Conservation (phyloP, 2,888 invertebrate genomes). For the Tachina grossa region DNA sequence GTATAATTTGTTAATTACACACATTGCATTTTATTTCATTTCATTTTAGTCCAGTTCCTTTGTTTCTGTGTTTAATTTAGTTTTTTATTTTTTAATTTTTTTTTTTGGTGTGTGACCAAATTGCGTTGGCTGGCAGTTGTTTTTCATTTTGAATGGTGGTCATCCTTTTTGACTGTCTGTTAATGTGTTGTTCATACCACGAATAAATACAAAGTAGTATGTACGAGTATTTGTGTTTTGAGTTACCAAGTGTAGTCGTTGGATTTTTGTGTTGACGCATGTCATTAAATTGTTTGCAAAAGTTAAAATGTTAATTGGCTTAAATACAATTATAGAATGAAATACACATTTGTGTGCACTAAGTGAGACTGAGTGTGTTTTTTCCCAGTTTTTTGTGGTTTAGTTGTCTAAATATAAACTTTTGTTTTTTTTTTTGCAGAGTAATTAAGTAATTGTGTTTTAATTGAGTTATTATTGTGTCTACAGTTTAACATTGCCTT, state of each 20-base stretch:
- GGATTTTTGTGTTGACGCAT: conserved; percentile 67
- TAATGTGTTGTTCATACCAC: neutral
- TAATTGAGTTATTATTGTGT: conserved; percentile 70
- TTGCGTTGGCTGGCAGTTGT: conserved; percentile 57
- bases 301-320: conserved; percentile 70
- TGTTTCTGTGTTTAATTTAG: conserved; percentile 6
- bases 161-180: neutral
- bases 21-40: conserved; percentile 56
- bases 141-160: conserved; percentile 36
- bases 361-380: neutral
- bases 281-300: conserved; percentile 69
- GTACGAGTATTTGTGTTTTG: neutral
- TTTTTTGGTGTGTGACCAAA: conserved; percentile 21
- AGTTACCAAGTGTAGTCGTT: conserved; percentile 5
- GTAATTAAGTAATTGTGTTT: conserved; percentile 67
- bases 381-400: conserved; percentile 28
- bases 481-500: conserved; percentile 30
- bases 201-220: neutral
- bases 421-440: conserved; percentile 28
- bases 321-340: conserved; percentile 44
- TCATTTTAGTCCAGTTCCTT: conserved; percentile 16
- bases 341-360: neutral
- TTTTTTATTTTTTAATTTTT: conserved; percentile 25
- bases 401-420: conserved; percentile 50
- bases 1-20: conserved; percentile 68